Base-by-base conservation (phyloP, 2,888 invertebrate species). In the Danaus chrysippus region DNA sequence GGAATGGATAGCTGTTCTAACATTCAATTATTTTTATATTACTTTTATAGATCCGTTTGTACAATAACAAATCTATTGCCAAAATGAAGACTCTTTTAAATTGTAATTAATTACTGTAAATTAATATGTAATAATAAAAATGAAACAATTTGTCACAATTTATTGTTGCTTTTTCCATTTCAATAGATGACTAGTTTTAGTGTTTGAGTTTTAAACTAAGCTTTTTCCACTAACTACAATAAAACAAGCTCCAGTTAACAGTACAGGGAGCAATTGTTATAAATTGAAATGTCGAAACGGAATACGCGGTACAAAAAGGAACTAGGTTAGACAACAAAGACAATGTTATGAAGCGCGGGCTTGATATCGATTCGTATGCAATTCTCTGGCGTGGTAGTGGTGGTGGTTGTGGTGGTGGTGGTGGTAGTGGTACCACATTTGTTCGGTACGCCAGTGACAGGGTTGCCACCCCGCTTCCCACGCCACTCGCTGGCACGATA, bases 301-400 rank as follows among this genome's bases (percentile, higher is more conserved):
- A 61, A 66, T 68, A 65, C 63, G 62, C 59, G 63, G 58, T 63
- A 63, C 63, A 61, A 62, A 66, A 64, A 61, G 65, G 78, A 88
- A 84, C 81, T 88, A 86, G 87, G 87, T 86, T 87, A 88, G 81
- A 80, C 82, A 82, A 88, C 87, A 86, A 86, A 86, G 86, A 86
- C 84, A 84, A 82, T 81, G 82, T 82, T 84, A 81, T 78, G 81
- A 82, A 83, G 81, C 76, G 78, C 78, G 78, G 77, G 81, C 72
- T 72, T 71, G 75, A 78, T 86, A 90, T 89, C 84, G 89, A 90
- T 90, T 89, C 84, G 80, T 76, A 81, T 89, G 89, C 87, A 89
- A 83, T 86, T 83, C 77, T 81, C 74, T 77, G 73, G 77, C 76
- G 76, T 43, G n/a, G 43, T n/a, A 11, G 15, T 10, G 72, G 66